Base-by-base conservation (phyloP, 1,140 invertebrate species). In the Leptoteleia sp. region DNA sequence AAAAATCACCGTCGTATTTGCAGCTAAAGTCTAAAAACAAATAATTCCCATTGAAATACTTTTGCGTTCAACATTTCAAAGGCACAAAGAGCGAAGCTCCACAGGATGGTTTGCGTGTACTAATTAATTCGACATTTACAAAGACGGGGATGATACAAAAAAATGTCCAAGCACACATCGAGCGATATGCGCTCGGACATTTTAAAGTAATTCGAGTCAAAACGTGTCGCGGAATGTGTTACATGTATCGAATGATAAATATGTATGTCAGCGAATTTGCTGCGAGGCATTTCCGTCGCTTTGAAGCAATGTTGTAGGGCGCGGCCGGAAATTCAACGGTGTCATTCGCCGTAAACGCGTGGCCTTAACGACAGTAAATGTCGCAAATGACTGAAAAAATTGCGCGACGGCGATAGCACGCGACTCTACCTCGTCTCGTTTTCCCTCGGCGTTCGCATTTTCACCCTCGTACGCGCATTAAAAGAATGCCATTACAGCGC, bases 311-410 rank as follows among this genome's bases (percentile, higher is more conserved):
- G 43, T 65, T 65, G 37, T n/a, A 45, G 43, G 45, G n/a, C n/a
- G 55, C 11, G 43, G 38, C 55, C 48, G 67, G 75, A 72, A 78
- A 71, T 71, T 77, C 67, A 47, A 57, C 48, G 65, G 42, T 77
- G 65, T 77, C 59, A 50, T 71, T 65, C 43, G 55, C 37, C 61
- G 48, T 67, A 70, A 80, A 80, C 57, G 71, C 43, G 65, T 13
- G 45, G 40, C 52, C 61, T 73, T 71, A 80, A 80, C 59, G 59
- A 57, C 71, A 75, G 72, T 79, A 73, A 82, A 71, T 76, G 76
- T 80, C 33, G 82, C 73, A 83, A 85, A 85, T 83, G 83, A 79
- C 48, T 57, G 79, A 79, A 85, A 84, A 85, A 84, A 76, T 65
- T 76, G 72, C 59, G 37, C n/a, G n/a, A n/a, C 22, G 57, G 40